A percentile compares a stretch with the other conserved stretches of the same genome.
Evolutionary conservation across 2,113 vertebrate species (phyloP).

Genomic region (Chloebia gouldiae): DNA sequence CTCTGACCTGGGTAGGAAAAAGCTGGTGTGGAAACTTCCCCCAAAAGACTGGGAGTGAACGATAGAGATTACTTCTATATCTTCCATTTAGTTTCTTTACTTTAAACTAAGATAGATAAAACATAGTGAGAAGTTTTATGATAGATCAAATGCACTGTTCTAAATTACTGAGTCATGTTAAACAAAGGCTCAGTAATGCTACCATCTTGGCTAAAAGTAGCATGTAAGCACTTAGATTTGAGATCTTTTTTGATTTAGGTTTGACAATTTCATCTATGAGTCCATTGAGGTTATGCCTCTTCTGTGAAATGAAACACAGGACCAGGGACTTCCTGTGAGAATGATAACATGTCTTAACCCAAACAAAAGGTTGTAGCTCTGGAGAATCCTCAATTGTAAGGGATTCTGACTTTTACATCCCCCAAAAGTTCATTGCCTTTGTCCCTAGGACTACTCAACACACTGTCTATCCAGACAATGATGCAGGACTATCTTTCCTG

Average conservation of each 20-base stretch:
- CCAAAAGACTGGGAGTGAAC: neutral
- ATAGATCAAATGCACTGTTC: neutral
- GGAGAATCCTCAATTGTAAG: neutral
- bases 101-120: neutral
- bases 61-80: neutral
- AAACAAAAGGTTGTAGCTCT: neutral
- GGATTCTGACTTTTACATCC: neutral
- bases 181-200: neutral
- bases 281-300: neutral
- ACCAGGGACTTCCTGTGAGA: neutral
- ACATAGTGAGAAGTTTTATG: neutral
- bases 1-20: neutral
- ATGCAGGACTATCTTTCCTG: neutral
- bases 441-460: neutral
- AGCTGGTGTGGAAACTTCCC: neutral
- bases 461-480: accelerated
- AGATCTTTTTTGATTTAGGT: neutral
- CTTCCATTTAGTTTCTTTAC: neutral
- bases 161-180: neutral
- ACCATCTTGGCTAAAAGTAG: neutral
- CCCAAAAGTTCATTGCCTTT: neutral
- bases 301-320: neutral
- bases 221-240: neutral
- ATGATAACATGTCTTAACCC: neutral
- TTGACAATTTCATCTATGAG: neutral